Conservation (phyloP, 2,113 vertebrate species). For the Tamias sibiricus region DNA sequence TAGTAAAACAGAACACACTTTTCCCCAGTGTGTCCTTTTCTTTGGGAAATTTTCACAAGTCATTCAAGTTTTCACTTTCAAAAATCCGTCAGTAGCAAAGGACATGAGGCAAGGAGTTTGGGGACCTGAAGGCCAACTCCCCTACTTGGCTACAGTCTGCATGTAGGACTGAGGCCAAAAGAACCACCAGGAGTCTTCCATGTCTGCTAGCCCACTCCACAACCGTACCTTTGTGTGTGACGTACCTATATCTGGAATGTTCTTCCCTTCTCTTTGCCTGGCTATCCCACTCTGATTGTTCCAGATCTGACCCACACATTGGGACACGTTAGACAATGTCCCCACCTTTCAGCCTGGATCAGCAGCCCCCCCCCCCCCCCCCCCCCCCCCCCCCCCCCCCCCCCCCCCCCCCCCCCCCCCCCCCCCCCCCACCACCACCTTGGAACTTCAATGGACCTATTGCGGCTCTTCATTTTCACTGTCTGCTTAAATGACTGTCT, state of each 20-base stretch:
- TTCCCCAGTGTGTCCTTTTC: constrained; percentile 13
- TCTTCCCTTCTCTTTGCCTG: neutral
- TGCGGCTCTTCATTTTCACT: neutral
- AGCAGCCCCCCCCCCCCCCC: neutral
- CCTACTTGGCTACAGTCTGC: neutral
- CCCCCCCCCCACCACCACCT: too few species aligned
- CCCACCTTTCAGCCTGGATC: neutral
- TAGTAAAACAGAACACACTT: neutral
- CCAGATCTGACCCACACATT: neutral
- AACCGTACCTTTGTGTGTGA: too few species aligned
- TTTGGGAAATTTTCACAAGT: constrained; percentile 25
- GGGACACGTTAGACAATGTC: neutral
- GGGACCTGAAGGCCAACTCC: neutral
- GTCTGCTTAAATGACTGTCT: neutral
- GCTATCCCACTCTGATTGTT: neutral
- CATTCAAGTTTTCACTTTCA: neutral
- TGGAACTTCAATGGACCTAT: neutral
- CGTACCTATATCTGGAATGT: neutral
- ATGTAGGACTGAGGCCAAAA: neutral
- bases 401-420: too few species aligned
- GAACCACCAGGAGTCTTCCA: neutral
- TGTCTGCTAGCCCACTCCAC: neutral
- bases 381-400: too few species aligned
- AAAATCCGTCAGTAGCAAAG: neutral
- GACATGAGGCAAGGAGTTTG: neutral